Percentiles rank a stretch among this genome's conserved stretches.
Conservation (phyloP, 2,113 vertebrate genomes). For the Capreolus pygargus region DNA sequence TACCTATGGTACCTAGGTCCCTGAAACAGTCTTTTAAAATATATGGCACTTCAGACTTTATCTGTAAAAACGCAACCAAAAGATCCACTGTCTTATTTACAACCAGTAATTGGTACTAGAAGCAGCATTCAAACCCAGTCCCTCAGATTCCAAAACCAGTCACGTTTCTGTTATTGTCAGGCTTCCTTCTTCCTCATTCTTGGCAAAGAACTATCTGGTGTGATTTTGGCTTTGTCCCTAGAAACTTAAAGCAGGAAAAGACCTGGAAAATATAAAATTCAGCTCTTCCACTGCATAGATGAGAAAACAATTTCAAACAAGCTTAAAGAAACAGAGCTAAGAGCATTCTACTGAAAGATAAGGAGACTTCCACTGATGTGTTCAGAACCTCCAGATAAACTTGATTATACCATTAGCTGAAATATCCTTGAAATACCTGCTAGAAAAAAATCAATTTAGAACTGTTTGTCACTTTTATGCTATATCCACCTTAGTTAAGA, state of each 20-base stretch:
- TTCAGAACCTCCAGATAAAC: neutral
- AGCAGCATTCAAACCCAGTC: neutral
- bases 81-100: neutral
- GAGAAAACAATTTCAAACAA: neutral
- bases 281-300: neutral
- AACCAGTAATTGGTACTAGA: neutral
- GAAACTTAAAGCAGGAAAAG: neutral
- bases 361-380: neutral
- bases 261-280: neutral
- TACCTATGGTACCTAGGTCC: neutral
- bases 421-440: slow-evolving; percentile 28
- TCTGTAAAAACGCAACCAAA: neutral
- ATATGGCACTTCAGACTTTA: neutral
- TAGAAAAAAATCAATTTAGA: slow-evolving; percentile 40
- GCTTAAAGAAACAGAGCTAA: neutral
- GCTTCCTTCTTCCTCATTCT: neutral
- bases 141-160: neutral
- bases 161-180: neutral
- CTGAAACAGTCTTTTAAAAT: neutral
- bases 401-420: neutral
- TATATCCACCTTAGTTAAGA: slow-evolving; percentile 13
- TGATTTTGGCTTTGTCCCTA: neutral
- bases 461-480: slow-evolving; percentile 30
- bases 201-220: neutral
- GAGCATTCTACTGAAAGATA: neutral